Base-by-base conservation (phyloP, 1,140 invertebrate genomes). In the Papilio xuthus region DNA sequence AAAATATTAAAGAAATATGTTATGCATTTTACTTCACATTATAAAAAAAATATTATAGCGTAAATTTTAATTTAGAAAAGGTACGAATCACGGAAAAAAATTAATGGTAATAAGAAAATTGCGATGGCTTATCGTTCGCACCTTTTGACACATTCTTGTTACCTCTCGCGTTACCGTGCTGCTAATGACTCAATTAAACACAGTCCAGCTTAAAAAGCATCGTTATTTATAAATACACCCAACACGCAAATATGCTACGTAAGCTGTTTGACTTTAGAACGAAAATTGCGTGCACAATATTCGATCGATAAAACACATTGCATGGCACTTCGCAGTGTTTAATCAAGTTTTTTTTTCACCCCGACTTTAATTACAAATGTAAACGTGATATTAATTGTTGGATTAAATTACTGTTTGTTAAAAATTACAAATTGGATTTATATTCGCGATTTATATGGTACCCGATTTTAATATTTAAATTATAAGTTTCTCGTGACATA, bases 131-230 rank as follows among this genome's bases (percentile, higher is more conserved):
- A 88, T 87, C 85, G 85, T 78, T 80, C 82, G 83, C 83, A 85
- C 84, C 82, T 90, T 86, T 88, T 85, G 84, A 88, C 83, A 85
- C 81, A 85, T 86, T 85, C 83, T 84, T 76, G 74, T 76, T 76
- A 76, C 87, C 86, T 84, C 82, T 87, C 81, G 75, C 78, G 86
- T 88, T 85, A 84, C 84, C 81, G 63, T 83, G 74, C 77, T 84
- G 85, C 86, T 89, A 89, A 89, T 88, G 87, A 87, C 82, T 88
- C 84, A 88, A 88, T 90, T 90, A 88, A 82, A 82, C 80, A 86
- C 28, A 76, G 74, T 32, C 50, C 74, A 63, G 50, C 28, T 76
- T 76, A 76, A 76, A 76, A 76, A 76, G 74, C 74, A 60, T 76
- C 74, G 74, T 76, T 76, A 76, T 76, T 76, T 76, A 76, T 76